These are phyloP conservation scores for Tor tambroides DNA, from an alignment of 2,113 vertebrate species.

Conservation along the genomic window DNA sequence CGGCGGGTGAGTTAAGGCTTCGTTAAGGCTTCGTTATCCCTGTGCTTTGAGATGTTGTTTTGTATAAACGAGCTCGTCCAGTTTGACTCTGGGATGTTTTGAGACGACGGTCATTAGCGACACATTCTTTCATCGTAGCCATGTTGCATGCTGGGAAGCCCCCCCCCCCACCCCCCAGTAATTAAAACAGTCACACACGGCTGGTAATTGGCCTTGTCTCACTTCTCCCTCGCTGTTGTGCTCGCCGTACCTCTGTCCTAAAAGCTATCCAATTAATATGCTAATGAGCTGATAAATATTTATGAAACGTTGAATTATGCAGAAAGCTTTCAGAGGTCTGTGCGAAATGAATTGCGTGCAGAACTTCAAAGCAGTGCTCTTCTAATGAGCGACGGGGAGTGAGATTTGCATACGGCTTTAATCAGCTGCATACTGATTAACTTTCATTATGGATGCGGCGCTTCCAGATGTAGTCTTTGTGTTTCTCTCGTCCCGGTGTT, in stretches of 20 bases:
- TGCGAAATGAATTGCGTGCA: constrained; percentile 87
- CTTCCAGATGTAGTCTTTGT: constrained; percentile 89
- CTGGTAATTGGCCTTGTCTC: constrained; percentile 78
- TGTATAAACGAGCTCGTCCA: neutral
- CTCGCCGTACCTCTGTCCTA: constrained; percentile 39
- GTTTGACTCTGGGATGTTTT: constrained; percentile 2
- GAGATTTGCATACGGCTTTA: constrained; percentile 91
- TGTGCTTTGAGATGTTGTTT: neutral
- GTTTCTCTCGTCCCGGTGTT: constrained; percentile 77
- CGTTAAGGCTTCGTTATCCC: neutral
- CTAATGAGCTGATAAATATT: constrained; percentile 93
- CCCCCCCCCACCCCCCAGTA: constrained; percentile 57
- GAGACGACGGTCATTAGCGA: constrained; percentile 1
- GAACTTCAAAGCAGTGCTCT: constrained; percentile 89
- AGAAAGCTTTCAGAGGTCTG: constrained; percentile 87
- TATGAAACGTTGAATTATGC: constrained; percentile 90
- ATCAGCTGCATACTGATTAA: constrained; percentile 93
- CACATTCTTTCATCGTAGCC: constrained; percentile 35
- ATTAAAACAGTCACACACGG: constrained; percentile 86
- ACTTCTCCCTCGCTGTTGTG: constrained; percentile 50
- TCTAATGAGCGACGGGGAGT: constrained; percentile 79
- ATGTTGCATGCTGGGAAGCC: constrained; percentile 35
- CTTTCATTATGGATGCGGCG: constrained; percentile 88
- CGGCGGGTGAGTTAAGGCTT: neutral
- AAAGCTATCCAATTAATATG: constrained; percentile 89